These are phyloP conservation scores for Drosophila mimetica DNA, from an alignment of 2,888 invertebrate species.

Conservation along the genomic window DNA sequence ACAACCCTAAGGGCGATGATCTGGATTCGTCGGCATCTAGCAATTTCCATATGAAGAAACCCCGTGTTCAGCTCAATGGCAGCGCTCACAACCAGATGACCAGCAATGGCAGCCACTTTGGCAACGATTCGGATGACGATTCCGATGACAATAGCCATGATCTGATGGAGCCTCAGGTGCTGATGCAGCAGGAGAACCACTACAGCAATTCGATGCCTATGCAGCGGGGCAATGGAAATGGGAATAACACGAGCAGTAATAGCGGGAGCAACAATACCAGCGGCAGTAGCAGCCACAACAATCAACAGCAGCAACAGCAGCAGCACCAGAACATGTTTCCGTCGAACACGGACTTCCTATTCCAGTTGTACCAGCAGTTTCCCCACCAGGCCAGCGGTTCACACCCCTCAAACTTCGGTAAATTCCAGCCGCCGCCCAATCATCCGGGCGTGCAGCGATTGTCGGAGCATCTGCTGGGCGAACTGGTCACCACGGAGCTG, in stretches of 20 bases:
- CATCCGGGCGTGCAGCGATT: slow-evolving; percentile 74
- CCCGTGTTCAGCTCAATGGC: slow-evolving; percentile 76
- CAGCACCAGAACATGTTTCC: slow-evolving; percentile 76
- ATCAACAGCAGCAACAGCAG: slow-evolving; percentile 54
- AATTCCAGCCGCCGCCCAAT: slow-evolving; percentile 78
- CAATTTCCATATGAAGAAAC: slow-evolving; percentile 80
- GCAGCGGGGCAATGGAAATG: slow-evolving; percentile 49
- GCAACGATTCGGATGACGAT: slow-evolving; percentile 79
- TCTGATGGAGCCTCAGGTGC: slow-evolving; percentile 67
- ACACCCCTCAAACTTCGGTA: slow-evolving; percentile 72
- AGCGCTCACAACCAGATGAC: slow-evolving; percentile 44
- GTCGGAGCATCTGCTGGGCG: slow-evolving; percentile 84
- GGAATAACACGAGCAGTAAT: slow-evolving; percentile 42
- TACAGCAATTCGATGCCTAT: slow-evolving; percentile 51
- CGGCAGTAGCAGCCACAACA: slow-evolving; percentile 42
- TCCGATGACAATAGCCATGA: slow-evolving; percentile 80
- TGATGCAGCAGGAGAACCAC: slow-evolving; percentile 71
- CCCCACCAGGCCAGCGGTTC: slow-evolving; percentile 71
- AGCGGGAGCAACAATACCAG: slow-evolving; percentile 46
- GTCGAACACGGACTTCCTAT: slow-evolving; percentile 82
- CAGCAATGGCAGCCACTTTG: slow-evolving; percentile 62
- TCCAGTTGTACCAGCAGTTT: slow-evolving; percentile 83
- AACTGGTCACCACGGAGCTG: slow-evolving; percentile 83
- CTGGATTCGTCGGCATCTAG: slow-evolving; percentile 75
- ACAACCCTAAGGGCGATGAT: slow-evolving; percentile 65